A percentile compares a stretch with the other conserved stretches of the same genome.
phyloP scores from a whole-genome alignment of 1,140 invertebrate genomes.

The Cepaea nemoralis region DNA sequence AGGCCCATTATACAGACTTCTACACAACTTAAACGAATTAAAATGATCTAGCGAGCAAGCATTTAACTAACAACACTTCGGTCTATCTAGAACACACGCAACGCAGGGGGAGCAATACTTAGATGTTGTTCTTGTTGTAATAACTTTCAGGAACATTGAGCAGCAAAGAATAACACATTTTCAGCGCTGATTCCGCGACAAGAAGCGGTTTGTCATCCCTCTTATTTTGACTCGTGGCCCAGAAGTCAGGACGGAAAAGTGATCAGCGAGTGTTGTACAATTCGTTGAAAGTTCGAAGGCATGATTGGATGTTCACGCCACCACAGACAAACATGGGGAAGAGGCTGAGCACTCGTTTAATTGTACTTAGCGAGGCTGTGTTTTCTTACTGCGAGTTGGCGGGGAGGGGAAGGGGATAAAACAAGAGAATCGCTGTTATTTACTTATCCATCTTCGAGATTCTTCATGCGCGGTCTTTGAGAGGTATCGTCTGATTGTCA shows the following conservation, averaged over 20 bases:
- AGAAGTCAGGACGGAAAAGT: not conserved
- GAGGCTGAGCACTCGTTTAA: not conserved
- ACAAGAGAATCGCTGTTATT: too few species aligned
- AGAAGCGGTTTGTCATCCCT: not conserved
- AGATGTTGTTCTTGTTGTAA: not conserved
- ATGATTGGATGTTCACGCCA: not conserved
- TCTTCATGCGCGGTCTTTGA: too few species aligned
- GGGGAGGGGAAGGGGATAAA: too few species aligned
- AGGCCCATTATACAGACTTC: not conserved
- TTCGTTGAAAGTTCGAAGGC: not conserved
- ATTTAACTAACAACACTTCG: not conserved
- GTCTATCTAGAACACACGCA: not conserved
- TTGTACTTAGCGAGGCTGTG: not conserved
- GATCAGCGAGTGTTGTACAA: not conserved
- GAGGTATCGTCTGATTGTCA: too few species aligned
- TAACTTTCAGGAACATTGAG: not conserved
- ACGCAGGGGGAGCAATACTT: not conserved
- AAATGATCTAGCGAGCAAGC: not conserved
- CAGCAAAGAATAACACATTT: not conserved
- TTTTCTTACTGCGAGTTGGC: not conserved
- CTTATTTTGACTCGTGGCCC: not conserved
- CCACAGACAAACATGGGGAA: not conserved
- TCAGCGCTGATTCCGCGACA: not conserved
- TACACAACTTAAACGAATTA: not conserved
- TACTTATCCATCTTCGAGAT: too few species aligned